A percentile compares a stretch with the other conserved stretches of the same genome.
Evolutionary conservation across 2,113 vertebrate species (phyloP).

Genomic region (Lagenorhynchus albirostris): DNA sequence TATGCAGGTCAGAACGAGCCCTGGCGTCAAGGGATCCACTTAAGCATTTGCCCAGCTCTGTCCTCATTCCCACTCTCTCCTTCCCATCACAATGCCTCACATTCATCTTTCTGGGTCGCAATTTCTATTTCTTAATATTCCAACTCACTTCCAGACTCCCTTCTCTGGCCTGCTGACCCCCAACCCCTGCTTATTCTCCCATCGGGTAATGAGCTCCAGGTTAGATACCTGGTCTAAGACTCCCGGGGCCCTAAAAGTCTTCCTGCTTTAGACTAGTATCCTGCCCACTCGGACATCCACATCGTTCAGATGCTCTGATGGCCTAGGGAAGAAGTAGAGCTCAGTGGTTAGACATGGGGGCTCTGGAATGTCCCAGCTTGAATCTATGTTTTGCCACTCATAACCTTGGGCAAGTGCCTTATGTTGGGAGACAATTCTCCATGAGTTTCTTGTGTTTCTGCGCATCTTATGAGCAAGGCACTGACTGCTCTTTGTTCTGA

Average conservation of each 20-base stretch:
- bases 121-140: background rate
- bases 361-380: background rate
- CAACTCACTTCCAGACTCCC: background rate
- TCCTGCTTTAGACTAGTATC: background rate
- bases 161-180: background rate
- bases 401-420: background rate
- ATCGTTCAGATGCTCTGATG: background rate
- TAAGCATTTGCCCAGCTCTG: background rate
- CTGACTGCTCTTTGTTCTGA: background rate
- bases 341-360: too few relatives aligned
- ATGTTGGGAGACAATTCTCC: rapidly evolving
- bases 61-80: rapidly evolving
- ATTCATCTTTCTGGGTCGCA: background rate
- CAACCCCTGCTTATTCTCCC: background rate
- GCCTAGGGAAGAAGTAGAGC: too few relatives aligned
- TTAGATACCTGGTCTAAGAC: rapidly evolving
- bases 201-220: rapidly evolving
- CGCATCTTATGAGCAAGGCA: rapidly evolving
- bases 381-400: rapidly evolving
- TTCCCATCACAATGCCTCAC: background rate
- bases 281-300: rapidly evolving
- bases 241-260: background rate
- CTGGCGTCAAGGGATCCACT: rapidly evolving
- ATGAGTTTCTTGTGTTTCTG: background rate
- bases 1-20: background rate